Evolutionary conservation across 2,888 invertebrate species (phyloP), one percentile per base, ranked within the genome.

Genomic region (Lysandra bellargus): DNA sequence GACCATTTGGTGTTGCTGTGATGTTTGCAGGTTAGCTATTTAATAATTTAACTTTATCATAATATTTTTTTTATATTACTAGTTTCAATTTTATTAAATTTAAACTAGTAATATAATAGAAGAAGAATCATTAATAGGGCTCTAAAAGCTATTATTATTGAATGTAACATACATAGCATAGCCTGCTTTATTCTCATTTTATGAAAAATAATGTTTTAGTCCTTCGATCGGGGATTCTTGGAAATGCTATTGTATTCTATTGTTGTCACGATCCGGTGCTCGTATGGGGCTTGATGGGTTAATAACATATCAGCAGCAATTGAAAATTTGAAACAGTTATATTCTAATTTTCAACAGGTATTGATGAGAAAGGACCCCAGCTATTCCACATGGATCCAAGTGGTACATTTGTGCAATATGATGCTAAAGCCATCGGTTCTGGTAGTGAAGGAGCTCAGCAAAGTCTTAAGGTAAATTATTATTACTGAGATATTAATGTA

Each of bases 371-470:
- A 86, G 98, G 99, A 1, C 98, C 99, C 1, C 98, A 98, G 86
- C 90, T 99, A 81, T 99, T 97, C 95, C 99, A 99, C 90, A 98
- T 99, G 98, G 99, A 99, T 91, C 99, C 99, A 7, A 99, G 99
- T 69, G 99, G 99, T 49, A 99, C 99, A 0, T 99, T 98, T 91
- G 98, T 99, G 81, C 98, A 98, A 88, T 99, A 98, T 91, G 98
- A 99, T 86, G 99, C 99, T 57, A 99, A 99, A 93, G 99, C 99
- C 2, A 99, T 99, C 84, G 99, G 99, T 0, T 99, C 99, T 0
- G 99, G 99, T 60, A 99, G 99, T 84, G 99, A 99, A 93, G 99
- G 99, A 0, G 99, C 99, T 77, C 99, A 99, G 90, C 99, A 99
- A 91, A 98, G 98, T 86, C 92, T 97, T 79, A 95, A 95, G 92